Conservation (phyloP, 2,797 vertebrate species). For the Danio tinwini region DNA sequence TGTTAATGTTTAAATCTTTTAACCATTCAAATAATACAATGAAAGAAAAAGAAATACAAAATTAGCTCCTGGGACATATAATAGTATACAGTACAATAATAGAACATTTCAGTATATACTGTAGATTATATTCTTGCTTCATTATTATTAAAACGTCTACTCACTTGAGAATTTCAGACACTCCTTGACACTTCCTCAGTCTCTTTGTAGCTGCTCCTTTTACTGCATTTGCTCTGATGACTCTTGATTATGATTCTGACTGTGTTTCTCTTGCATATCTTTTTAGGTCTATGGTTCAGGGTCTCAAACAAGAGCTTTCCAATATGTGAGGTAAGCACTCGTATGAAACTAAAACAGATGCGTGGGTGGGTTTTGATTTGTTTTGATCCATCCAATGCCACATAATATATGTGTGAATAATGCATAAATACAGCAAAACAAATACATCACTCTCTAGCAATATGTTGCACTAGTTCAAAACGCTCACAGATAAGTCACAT, state of each 20-base stretch:
- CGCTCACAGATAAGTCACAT: too few species aligned
- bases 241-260: not conserved
- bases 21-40: too few species aligned
- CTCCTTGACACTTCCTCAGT: not conserved
- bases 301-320: slow-evolving; percentile 96
- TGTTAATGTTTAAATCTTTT: too few species aligned
- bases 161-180: not conserved
- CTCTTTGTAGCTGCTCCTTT: not conserved
- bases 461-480: too few species aligned
- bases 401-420: not conserved
- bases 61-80: not conserved
- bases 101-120: too few species aligned
- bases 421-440: not conserved
- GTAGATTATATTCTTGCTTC: not conserved
- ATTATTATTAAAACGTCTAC: not conserved
- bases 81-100: too few species aligned
- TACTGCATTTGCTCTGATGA: not conserved
- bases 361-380: not conserved
- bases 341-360: not conserved
- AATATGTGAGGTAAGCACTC: slow-evolving; percentile 92
- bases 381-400: not conserved
- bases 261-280: slow-evolving; percentile 13
- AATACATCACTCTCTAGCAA: too few species aligned
- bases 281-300: slow-evolving; percentile 93
- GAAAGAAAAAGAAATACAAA: too few species aligned